phyloP scores from a whole-genome alignment of 35 echinoderm and acorn worm species.

The Anneissia japonica region DNA sequence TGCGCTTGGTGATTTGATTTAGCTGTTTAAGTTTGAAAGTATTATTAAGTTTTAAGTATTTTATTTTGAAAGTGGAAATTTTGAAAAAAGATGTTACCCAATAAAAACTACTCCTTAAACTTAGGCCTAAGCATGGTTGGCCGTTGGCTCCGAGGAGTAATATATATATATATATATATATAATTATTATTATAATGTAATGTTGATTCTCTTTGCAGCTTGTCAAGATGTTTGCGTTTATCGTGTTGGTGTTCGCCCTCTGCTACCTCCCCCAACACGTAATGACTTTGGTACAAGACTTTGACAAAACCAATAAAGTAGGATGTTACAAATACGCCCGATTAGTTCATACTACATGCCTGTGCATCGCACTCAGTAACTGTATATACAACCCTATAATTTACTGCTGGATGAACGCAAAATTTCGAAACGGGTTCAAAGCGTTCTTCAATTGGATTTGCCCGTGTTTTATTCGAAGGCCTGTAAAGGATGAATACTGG shows the following conservation, averaged over 20 bases:
- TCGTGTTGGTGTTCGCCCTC: slow-evolving; percentile 85
- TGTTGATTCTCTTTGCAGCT: slow-evolving; percentile 67
- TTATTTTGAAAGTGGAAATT: too few species aligned
- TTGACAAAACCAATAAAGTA: slow-evolving; percentile 26
- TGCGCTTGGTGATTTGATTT: too few species aligned
- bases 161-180: too few species aligned
- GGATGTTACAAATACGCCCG: slow-evolving; percentile 61
- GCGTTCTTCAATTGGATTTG: slow-evolving; percentile 50
- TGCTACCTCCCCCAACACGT: slow-evolving; percentile 91
- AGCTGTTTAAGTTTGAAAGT: too few species aligned
- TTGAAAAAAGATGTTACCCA: too few species aligned
- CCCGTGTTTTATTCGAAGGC: slow-evolving; percentile 44
- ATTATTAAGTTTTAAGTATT: too few species aligned
- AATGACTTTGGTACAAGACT: slow-evolving; percentile 77
- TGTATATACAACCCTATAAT: slow-evolving; percentile 93
- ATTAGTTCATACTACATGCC: slow-evolving; percentile 41
- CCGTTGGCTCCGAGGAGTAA: too few species aligned
- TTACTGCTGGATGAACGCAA: slow-evolving; percentile 99
- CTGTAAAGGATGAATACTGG: slow-evolving; percentile 60
- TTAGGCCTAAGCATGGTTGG: too few species aligned
- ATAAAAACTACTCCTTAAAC: too few species aligned
- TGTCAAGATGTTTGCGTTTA: slow-evolving; percentile 90
- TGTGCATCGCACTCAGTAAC: slow-evolving; percentile 83
- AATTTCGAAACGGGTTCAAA: slow-evolving; percentile 93
- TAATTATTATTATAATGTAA: too few species aligned